Evolutionary conservation across 2,888 invertebrate species (phyloP), one percentile per base, ranked within the genome.

Genomic region (Urechis unicinctus): DNA sequence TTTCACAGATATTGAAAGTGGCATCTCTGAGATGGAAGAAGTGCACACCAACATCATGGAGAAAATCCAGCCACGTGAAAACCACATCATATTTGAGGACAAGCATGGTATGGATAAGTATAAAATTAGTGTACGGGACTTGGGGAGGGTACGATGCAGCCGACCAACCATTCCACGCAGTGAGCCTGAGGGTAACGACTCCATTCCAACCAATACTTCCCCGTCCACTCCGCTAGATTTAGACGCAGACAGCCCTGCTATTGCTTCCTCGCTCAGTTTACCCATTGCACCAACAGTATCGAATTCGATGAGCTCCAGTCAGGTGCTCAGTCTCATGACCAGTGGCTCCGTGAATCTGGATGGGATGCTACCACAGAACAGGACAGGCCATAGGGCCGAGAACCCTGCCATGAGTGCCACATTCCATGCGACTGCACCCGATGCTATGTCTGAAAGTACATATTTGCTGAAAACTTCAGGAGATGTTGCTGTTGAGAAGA

Each of bases 81-180:
- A 53, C 48, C 64, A 61, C 52, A 62, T 65, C 24, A 28, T 59
- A 9, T 65, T 64, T 51, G 62, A 63, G 28, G 62, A 63, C 13
- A 55, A 50, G 24, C 65, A 64, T 36, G 62, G 62, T 1, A 44
- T 56, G 5, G 62, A 64, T 5, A 61, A 57, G 51, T 64, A 57
- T 53, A 52, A 52, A 25, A 46, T 52, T 13, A 43, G 56, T 47
- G 59, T 54, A 29, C 63, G 57, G 50, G 65, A 64, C 46, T 55
- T 65, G 9, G 64, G 65, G 1, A 41, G 55, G 25, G 60, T 60
- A 41, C 29, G 42, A 22, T 56, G 56, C 56, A 55, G 42, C 31
- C 21, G 55, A 42, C 41, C 55, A 17, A 36, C 9, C 36, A 36
- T 46, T 6, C 56, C 51, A 13, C 26, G 59, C 26, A 44, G 56